Evolutionary conservation across 2,888 invertebrate species (phyloP).

Genomic region (Apamea anceps): DNA sequence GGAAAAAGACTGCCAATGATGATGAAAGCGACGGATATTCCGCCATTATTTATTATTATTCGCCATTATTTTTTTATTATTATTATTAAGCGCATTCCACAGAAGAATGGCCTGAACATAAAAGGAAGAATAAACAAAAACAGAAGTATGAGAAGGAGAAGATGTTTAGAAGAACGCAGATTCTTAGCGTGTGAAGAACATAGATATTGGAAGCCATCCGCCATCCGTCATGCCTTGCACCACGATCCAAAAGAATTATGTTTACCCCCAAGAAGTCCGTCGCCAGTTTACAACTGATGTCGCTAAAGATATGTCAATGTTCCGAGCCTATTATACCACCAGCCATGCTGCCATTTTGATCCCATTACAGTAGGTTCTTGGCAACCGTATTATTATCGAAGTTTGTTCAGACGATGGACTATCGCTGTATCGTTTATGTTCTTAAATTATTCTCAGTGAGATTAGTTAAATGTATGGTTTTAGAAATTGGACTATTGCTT

Average conservation of each 20-base stretch:
- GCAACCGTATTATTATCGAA: conserved; percentile 48
- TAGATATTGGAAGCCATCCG: background rate
- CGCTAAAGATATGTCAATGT: conserved; percentile 74
- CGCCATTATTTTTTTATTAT: no score
- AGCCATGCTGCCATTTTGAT: conserved; percentile 46
- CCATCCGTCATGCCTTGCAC: conserved; percentile 45
- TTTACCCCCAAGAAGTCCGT: conserved; percentile 65
- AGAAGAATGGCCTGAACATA: no score
- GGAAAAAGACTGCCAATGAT: no score
- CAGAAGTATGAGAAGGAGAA: no score
- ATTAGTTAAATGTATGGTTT: conserved; percentile 21
- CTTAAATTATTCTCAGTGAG: conserved; percentile 19
- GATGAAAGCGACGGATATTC: no score
- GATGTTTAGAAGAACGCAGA: no score
- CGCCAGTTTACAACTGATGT: conserved; percentile 70
- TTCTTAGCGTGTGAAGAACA: no score
- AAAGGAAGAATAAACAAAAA: no score
- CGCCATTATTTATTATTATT: no score
- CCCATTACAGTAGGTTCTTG: conserved; percentile 47
- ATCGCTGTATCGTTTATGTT: conserved; percentile 34
- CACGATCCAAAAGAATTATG: conserved; percentile 61
- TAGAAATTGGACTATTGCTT: conserved; percentile 6
- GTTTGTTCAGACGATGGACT: conserved; percentile 40
- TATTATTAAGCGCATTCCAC: no score
- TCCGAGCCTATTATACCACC: conserved; percentile 55